phyloP scores from a whole-genome alignment of 2,797 vertebrate genomes.

The Chelon labrosus region DNA sequence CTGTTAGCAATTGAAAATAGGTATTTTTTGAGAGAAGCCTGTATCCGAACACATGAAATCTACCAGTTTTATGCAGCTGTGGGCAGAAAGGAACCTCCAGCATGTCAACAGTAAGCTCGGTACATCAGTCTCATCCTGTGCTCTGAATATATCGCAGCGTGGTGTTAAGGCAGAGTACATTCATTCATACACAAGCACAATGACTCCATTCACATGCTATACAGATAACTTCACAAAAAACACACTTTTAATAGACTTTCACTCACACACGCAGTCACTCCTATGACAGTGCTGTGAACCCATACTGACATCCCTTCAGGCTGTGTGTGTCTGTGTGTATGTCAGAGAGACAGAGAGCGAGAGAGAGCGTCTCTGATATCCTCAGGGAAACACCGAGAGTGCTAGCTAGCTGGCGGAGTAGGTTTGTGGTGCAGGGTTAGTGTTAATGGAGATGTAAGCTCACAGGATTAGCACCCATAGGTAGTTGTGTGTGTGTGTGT shows the following conservation, averaged over 20 bases:
- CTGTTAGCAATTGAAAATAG: too few relatives aligned
- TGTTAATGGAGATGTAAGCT: slow-evolving; percentile 90
- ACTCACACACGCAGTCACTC: slow-evolving; percentile 34
- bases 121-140: background rate
- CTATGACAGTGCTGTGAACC: slow-evolving; percentile 80
- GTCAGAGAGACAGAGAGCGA: slow-evolving; percentile 29
- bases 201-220: slow-evolving; percentile 43
- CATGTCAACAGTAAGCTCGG: slow-evolving; percentile 2
- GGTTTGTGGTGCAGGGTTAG: slow-evolving; percentile 84
- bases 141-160: background rate
- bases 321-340: slow-evolving; percentile 58
- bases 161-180: slow-evolving; percentile 24
- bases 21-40: background rate
- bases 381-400: slow-evolving; percentile 74
- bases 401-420: slow-evolving; percentile 82
- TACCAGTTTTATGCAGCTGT: background rate
- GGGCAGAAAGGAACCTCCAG: background rate
- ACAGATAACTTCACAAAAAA: slow-evolving; percentile 53
- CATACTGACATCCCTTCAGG: slow-evolving; percentile 83
- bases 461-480: slow-evolving; percentile 87
- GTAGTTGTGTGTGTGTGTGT: slow-evolving; percentile 60
- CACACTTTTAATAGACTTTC: slow-evolving; percentile 61
- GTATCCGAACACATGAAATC: background rate
- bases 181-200: slow-evolving; percentile 34
- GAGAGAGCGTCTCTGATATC: slow-evolving; percentile 69